Base-by-base conservation (phyloP, 2,888 invertebrate genomes). In the Notodonta dromedarius region DNA sequence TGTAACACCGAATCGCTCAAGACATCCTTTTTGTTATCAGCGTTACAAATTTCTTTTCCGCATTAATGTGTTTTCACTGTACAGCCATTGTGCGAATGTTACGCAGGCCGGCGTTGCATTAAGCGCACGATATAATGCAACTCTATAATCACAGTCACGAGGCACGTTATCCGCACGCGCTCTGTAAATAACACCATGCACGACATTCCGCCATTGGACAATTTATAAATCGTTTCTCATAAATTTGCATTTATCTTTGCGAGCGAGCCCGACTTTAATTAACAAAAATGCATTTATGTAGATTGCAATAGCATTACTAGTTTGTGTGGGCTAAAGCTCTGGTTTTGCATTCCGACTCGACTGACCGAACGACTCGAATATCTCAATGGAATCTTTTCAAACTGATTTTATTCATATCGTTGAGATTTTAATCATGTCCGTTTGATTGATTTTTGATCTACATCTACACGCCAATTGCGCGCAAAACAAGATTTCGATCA, bases 91-190 rank as follows among this genome's bases (percentile, higher is more conserved):
- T 89, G 78, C 83, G 82, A 78, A 80, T 81, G 87, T 86, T 85
- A 89, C 84, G 84, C 83, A 85, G 88, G 24, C 76, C 79, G 54
- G 57, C 79, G 80, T 85, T 85, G 82, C 85, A 89, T 87, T 89
- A 86, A 83, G 82, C 82, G 82, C 87, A 84, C 85, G 84, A 84
- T 84, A 87, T 81, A 86, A 83, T 82, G 82, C 86, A 77, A 79
- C 82, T 82, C 84, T 85, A 83, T 86, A 88, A 89, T 89, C 86
- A 86, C 77, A 84, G 85, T 83, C 84, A 85, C 88, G 83, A 89
- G 83, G 78, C 84, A 82, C 84, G 82, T 84, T 85, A 87, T 80
- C 78, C 77, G 80, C 85, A 86, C 84, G 86, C 86, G 75, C 87
- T 87, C 82, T 84, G 84, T 88, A 86, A 88, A 89, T 89, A 88